Evolutionary conservation across 2,888 invertebrate species (phyloP).

Genomic region (Celastrina argiolus): DNA sequence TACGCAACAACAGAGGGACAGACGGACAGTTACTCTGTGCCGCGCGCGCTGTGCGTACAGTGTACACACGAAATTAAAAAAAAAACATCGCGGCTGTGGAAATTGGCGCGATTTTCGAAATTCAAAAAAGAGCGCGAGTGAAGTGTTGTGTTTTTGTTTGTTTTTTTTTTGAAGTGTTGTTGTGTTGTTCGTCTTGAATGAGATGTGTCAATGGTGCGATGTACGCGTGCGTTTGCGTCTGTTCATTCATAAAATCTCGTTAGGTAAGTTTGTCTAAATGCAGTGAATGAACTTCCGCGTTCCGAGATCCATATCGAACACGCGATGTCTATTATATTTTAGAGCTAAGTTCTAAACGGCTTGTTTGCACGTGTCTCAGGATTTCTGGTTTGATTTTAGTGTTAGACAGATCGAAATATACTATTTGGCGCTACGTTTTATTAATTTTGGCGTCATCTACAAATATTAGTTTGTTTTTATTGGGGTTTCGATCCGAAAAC

Average conservation of each 20-base stretch:
- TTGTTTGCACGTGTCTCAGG: not conserved
- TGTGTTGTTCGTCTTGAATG: conserved; percentile 42
- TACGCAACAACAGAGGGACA: conserved; percentile 66
- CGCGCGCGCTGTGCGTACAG: conserved; percentile 49
- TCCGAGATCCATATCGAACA: not conserved
- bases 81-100: conserved; percentile 39
- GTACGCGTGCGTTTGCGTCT: conserved; percentile 51
- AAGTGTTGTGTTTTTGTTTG: conserved; percentile 27
- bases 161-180: conserved; percentile 31
- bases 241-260: conserved; percentile 54
- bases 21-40: conserved; percentile 48
- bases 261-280: conserved; percentile 48
- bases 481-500: too few relatives aligned
- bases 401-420: too few relatives aligned
- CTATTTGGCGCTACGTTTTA: too few relatives aligned
- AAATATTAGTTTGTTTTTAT: too few relatives aligned
- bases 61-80: conserved; percentile 44
- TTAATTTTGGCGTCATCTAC: too few relatives aligned
- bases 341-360: not conserved
- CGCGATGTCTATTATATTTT: not conserved
- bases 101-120: conserved; percentile 39
- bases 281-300: conserved; percentile 5
- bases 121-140: conserved; percentile 25
- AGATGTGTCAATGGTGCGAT: conserved; percentile 65
- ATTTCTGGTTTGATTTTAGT: too few relatives aligned